These are phyloP conservation scores for Pycnonotus jocosus DNA, from an alignment of 2,113 vertebrate genomes.

Conservation along the genomic window DNA sequence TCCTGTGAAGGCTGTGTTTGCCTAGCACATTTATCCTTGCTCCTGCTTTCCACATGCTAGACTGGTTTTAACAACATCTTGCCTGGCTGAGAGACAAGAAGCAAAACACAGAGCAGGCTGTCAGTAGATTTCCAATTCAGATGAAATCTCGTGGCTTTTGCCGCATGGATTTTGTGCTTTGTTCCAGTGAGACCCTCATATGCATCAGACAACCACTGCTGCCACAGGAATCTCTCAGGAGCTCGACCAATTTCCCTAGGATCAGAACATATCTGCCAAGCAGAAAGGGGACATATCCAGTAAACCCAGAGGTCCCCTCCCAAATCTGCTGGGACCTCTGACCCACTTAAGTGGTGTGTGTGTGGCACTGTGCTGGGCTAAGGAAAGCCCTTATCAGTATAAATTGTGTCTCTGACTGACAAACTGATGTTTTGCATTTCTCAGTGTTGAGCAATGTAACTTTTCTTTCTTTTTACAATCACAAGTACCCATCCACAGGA, in stretches of 20 bases:
- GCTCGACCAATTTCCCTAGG: fast-evolving
- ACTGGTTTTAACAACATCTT: not conserved
- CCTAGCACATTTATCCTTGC: not conserved
- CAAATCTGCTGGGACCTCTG: not conserved
- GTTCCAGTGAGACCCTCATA: not conserved
- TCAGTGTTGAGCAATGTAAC: not conserved
- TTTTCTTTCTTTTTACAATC: not conserved
- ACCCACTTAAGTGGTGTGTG: fast-evolving
- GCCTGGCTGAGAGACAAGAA: not conserved
- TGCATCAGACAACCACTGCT: not conserved
- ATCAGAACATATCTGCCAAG: not conserved
- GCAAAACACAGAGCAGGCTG: not conserved
- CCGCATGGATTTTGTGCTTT: not conserved
- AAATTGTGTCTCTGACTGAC: not conserved
- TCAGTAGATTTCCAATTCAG: not conserved
- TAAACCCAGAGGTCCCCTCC: not conserved
- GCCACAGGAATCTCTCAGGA: fast-evolving
- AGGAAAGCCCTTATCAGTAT: not conserved
- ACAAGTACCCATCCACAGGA: not conserved
- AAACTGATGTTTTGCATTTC: not conserved
- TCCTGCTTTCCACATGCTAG: not conserved
- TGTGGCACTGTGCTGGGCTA: not conserved
- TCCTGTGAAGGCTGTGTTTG: not conserved
- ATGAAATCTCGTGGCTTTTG: not conserved
- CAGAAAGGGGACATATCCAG: not conserved